Evolutionary conservation across 2,113 vertebrate species (phyloP).

Genomic region (Anguilla rostrata): DNA sequence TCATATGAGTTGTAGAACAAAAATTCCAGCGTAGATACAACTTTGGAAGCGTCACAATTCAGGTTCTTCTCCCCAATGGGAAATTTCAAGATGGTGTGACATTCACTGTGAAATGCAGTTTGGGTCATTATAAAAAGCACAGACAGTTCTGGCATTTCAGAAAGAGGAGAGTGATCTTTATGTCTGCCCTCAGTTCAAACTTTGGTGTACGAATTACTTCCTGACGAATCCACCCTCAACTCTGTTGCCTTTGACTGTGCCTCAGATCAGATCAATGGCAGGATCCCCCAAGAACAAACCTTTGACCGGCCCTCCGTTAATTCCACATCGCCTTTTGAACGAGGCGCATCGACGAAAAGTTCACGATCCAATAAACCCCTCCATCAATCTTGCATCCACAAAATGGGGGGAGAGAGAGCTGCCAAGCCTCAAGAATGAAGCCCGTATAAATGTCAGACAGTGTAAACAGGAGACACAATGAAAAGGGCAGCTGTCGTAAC

Average conservation of each 20-base stretch:
- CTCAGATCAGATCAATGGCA: background rate
- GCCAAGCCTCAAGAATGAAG: background rate
- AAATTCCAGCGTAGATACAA: background rate
- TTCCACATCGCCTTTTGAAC: background rate
- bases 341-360: background rate
- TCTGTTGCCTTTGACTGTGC: background rate
- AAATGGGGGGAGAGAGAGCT: background rate
- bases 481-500: background rate
- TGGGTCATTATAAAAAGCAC: background rate
- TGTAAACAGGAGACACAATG: conserved; percentile 4
- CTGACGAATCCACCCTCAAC: background rate
- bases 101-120: background rate
- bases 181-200: background rate
- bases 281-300: background rate
- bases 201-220: background rate
- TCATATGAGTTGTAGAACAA: no score
- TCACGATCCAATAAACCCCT: background rate
- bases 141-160: background rate
- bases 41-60: background rate
- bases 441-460: background rate
- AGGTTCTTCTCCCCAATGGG: background rate
- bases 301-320: background rate
- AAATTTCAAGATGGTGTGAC: background rate
- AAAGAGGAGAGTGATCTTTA: background rate
- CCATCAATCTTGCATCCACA: no score